phyloP scores from a whole-genome alignment of 2,113 vertebrate genomes.

The Sigmodon hispidus region DNA sequence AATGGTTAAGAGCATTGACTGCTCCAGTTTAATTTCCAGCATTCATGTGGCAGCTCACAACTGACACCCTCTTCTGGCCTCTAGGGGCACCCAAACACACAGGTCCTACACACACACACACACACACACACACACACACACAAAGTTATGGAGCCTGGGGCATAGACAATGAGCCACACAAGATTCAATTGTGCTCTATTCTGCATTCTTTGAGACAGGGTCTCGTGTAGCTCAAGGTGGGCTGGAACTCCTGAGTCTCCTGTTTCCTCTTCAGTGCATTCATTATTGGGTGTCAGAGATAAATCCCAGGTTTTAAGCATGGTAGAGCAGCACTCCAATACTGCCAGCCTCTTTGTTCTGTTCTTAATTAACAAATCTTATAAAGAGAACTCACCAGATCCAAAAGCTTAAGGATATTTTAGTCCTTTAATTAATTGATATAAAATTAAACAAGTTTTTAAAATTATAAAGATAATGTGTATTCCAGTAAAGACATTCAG shows the following conservation, averaged over 20 bases:
- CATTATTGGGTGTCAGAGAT: neutral
- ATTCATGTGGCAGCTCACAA: neutral
- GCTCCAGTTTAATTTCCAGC: neutral
- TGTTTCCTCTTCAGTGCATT: neutral
- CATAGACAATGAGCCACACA: no score
- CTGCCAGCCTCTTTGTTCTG: neutral
- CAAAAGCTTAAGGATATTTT: constrained; percentile 18
- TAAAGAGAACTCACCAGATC: neutral
- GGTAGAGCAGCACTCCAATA: neutral
- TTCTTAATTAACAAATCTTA: neutral
- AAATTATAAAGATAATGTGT: neutral
- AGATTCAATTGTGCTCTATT: neutral
- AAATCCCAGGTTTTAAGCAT: neutral
- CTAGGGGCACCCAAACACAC: neutral
- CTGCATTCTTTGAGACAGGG: neutral
- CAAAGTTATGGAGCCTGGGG: neutral
- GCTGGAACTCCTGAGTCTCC: neutral
- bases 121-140: no score
- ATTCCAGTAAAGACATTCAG: neutral
- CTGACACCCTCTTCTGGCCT: neutral
- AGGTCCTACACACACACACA: neutral
- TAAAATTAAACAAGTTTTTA: constrained; percentile 14
- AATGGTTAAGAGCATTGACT: neutral
- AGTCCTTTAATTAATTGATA: constrained; percentile 29
- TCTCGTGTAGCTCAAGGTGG: neutral